phyloP scores from a whole-genome alignment of 1,140 invertebrate species.

The Trichonephila clavata region DNA sequence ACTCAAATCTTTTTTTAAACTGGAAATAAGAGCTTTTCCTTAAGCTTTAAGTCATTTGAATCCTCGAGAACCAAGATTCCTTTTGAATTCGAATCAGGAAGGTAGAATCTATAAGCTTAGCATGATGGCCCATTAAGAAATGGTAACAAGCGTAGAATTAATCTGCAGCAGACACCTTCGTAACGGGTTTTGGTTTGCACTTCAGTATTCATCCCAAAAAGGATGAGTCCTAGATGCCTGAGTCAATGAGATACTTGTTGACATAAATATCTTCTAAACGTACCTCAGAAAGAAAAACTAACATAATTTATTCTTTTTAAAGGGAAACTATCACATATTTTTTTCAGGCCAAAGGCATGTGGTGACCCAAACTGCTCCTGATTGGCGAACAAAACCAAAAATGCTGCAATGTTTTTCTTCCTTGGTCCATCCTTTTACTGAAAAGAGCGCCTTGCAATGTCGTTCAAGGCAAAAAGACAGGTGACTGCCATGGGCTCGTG shows the following conservation, averaged over 20 bases:
- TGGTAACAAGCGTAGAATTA: background rate
- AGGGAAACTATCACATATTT: constrained; percentile 2
- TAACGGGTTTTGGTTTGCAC: background rate
- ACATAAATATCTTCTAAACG: background rate
- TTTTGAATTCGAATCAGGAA: no score
- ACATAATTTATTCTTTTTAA: constrained; percentile 33
- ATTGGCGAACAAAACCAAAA: constrained; percentile 37
- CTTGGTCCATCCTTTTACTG: constrained; percentile 7
- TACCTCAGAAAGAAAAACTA: background rate
- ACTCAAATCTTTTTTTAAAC: no score
- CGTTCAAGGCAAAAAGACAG: constrained; percentile 1
- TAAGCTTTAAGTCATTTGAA: no score
- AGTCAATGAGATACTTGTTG: background rate
- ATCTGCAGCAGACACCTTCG: background rate
- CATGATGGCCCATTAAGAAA: background rate
- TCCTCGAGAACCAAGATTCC: no score
- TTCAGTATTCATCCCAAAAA: background rate
- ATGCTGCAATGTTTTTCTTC: background rate
- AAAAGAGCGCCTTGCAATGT: background rate
- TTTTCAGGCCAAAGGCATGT: constrained; percentile 8
- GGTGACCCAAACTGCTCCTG: constrained; percentile 33
- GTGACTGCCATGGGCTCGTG: constrained; percentile 33
- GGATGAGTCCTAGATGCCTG: background rate
- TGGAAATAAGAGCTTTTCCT: no score
- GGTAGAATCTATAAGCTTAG: background rate